Evolutionary conservation across 1,140 invertebrate species (phyloP), one percentile per base, ranked within the genome.

Genomic region (Subanguina moxae): DNA sequence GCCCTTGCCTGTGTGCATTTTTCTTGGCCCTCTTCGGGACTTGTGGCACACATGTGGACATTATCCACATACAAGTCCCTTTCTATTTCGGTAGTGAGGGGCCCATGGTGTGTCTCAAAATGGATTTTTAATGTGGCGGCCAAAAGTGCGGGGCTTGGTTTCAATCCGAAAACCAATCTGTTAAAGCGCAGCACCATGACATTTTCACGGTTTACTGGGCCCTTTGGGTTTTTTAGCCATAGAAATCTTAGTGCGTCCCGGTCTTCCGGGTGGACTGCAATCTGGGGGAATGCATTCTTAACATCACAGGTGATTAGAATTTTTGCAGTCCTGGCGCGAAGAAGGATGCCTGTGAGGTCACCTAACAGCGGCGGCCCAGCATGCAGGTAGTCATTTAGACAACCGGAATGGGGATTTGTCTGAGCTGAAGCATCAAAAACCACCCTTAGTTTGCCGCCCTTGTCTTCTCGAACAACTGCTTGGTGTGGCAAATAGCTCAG

Each of bases 201-300:
- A 0, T 17, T 27, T 0, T 17, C 21, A 17, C 9, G 38, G 9
- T 42, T 21, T 0, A 68, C 30, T 19, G 25, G 23, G 1, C 43
- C 30, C 0, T 25, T 11, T 0, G 27, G 32, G 28, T 69, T 67
- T 43, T 70, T 70, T 9, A 48, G 7, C 67, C 52, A 70, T 17
- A 69, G 0, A 19, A 69, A 71, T 69, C 48, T 23, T 1, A 30
- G 9, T 15, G 32, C 46, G 21, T 69, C 67, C 32, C 32, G 8
- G 9, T 69, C 65, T 1, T 27, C 48, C 0, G 9, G 25, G 1
- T 57, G 28, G 8, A 69, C 23, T 17, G 19, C 28, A 7, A 69
- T 21, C 67, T 30, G 25, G 13, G 71, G 42, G 57, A 69, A 69
- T 0, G 67, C 67, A 1, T 73, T 59, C 13, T 69, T 67, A 1